A percentile compares a stretch with the other conserved stretches of the same genome.
phyloP scores from a whole-genome alignment of 2,797 vertebrate species.

The Podarcis siculus region DNA sequence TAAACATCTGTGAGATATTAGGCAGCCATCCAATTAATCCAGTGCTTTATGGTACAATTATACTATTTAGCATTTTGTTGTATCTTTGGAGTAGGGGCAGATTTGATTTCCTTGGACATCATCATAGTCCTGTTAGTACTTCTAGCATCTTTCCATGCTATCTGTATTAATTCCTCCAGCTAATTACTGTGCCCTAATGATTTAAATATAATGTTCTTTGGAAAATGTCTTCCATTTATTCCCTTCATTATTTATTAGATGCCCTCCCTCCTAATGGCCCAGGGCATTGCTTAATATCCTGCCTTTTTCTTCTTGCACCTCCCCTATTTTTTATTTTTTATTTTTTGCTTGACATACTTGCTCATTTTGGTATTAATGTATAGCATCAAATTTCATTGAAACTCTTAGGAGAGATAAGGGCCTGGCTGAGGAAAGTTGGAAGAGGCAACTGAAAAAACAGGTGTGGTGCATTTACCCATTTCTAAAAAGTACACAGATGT shows the following conservation, averaged over 20 bases:
- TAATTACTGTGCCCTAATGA: conserved; percentile 4
- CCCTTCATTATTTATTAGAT: conserved; percentile 70
- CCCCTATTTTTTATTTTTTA: no score
- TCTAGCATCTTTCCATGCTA: conserved; percentile 51
- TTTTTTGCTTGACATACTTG: conserved; percentile 39
- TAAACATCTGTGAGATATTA: neutral
- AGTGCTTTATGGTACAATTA: neutral
- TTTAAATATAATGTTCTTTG: conserved; percentile 63
- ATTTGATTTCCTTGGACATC: neutral
- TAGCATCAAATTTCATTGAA: conserved; percentile 38
- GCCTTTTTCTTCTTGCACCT: conserved; percentile 15
- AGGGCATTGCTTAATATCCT: conserved; percentile 60
- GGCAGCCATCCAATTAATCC: neutral
- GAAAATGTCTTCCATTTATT: conserved; percentile 59
- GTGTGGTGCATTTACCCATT: conserved; percentile 31
- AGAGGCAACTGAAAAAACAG: conserved; percentile 42
- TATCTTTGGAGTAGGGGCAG: neutral
- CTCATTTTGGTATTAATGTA: conserved; percentile 55
- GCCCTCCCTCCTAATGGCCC: conserved; percentile 51
- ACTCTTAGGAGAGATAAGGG: conserved; percentile 32
- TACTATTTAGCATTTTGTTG: neutral
- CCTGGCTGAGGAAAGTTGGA: conserved; percentile 49
- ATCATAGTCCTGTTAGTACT: neutral
- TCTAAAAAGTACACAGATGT: neutral
- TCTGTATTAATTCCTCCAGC: conserved; percentile 32